A percentile compares a stretch with the other conserved stretches of the same genome.
These are phyloP conservation scores for Paedocypris micromegethes DNA, from an alignment of 2,797 vertebrate species.

Conservation along the genomic window DNA sequence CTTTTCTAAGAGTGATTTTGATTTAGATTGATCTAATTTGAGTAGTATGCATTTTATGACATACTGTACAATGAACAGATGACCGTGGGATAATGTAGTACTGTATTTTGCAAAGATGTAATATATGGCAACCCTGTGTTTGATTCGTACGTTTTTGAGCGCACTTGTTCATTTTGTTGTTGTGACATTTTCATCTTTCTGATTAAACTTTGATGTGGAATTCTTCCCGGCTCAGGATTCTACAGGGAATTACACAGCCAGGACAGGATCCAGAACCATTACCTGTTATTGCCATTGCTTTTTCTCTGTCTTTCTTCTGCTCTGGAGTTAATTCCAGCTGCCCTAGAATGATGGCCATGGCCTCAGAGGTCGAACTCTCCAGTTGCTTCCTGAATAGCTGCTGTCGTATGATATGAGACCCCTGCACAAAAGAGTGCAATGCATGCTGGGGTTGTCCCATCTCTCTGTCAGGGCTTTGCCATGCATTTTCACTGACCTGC, in stretches of 20 bases:
- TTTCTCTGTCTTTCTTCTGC: conserved; percentile 14
- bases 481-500: conserved; percentile 34
- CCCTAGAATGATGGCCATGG: conserved; percentile 20
- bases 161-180: neutral
- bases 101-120: neutral
- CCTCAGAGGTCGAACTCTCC: conserved; percentile 13
- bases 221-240: conserved; percentile 5
- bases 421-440: conserved; percentile 28
- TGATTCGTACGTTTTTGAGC: neutral
- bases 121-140: neutral
- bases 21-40: too few species aligned
- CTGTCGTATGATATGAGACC: conserved; percentile 32
- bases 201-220: conserved; percentile 6
- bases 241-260: neutral
- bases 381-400: conserved; percentile 32
- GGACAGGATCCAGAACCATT: conserved; percentile 23
- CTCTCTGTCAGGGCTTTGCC: conserved; percentile 35
- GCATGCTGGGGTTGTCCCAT: conserved; percentile 40
- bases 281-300: conserved; percentile 25
- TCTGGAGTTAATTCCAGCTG: conserved; percentile 10
- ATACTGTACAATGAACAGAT: too few species aligned
- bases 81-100: too few species aligned
- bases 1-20: too few species aligned
- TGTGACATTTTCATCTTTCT: conserved; percentile 1
- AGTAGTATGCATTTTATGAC: too few species aligned